Base-by-base conservation (phyloP, 2,888 invertebrate species). In the Drosophila ustulata region DNA sequence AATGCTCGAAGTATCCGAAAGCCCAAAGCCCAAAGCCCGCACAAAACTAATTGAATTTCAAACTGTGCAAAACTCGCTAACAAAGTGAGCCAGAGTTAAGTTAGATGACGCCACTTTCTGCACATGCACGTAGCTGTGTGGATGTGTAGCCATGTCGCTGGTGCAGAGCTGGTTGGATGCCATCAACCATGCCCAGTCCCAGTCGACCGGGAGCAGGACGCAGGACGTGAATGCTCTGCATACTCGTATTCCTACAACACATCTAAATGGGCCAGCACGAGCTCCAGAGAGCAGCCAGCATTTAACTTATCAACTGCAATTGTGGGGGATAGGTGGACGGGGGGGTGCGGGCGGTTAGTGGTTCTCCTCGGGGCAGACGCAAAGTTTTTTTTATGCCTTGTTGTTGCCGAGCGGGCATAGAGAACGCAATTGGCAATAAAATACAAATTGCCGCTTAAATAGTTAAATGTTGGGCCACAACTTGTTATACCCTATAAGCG, bases 361-460 rank as follows among this genome's bases (percentile, higher is more conserved):
- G 9, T 37, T 37, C 37, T 37, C 11, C 37, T 41, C 39, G 39
- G 39, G 6, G 39, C 18, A 41, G 39, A 41, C 39, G 7, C 11
- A 73, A 74, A 75, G 41, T 74, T 73, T 75, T 37, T 28, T 47
- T 47, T 46, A 8, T 53, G 26, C 37, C 26, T 37, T 53, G 56
- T 9, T 43, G 39, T 47, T 68, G 61, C 57, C 45, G 46, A 56
- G 62, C 25, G 57, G 32, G 50, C 57, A 45, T 52, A 62, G 61
- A 57, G 53, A 56, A 62, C 49, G 66, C 71, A 72, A 65, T 82
- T 85, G 86, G 78, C 86, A 84, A 88, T 85, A 86, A 84, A 88
- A 88, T 83, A 86, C 87, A 83, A 85, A 85, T 85, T 85, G 85
- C 87, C 86, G 84, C 84, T 85, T 85, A 80, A 88, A 85, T 78